Evolutionary conservation across 2,113 vertebrate species (phyloP).

Genomic region (Mustela lutreola): DNA sequence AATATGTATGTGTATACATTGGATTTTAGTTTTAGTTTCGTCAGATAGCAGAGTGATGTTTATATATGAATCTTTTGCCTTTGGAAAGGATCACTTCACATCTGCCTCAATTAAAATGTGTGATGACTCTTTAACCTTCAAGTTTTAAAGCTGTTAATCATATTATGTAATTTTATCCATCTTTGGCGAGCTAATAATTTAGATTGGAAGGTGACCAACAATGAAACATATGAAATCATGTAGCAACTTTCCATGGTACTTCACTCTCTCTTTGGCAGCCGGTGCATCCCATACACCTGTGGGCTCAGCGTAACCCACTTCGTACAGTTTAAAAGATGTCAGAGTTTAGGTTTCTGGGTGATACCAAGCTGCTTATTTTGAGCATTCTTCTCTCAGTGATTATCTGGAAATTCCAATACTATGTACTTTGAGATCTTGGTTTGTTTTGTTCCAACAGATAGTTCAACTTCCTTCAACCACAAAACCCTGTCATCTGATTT

Average conservation of each 20-base stretch:
- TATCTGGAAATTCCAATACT: not conserved
- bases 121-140: constrained; percentile 59
- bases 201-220: constrained; percentile 63
- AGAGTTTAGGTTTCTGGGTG: not conserved
- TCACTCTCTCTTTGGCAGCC: not conserved
- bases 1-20: not conserved
- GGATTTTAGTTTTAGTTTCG: not conserved
- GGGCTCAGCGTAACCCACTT: not conserved
- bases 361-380: not conserved
- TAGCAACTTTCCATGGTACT: not conserved
- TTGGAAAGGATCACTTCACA: constrained; percentile 51
- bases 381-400: not conserved
- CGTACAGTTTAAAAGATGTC: not conserved
- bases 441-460: not conserved
- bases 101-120: constrained; percentile 54
- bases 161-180: constrained; percentile 49
- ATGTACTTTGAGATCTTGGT: not conserved
- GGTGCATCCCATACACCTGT: constrained; percentile 2
- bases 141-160: constrained; percentile 58
- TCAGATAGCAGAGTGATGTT: not conserved
- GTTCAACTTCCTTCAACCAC: constrained; percentile 10
- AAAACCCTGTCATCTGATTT: not conserved
- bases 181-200: constrained; percentile 60
- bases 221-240: constrained; percentile 48
- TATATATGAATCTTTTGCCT: not conserved